A percentile compares a stretch with the other conserved stretches of the same genome.
phyloP scores from a whole-genome alignment of 2,113 vertebrate genomes.

The Asarcornis scutulata region DNA sequence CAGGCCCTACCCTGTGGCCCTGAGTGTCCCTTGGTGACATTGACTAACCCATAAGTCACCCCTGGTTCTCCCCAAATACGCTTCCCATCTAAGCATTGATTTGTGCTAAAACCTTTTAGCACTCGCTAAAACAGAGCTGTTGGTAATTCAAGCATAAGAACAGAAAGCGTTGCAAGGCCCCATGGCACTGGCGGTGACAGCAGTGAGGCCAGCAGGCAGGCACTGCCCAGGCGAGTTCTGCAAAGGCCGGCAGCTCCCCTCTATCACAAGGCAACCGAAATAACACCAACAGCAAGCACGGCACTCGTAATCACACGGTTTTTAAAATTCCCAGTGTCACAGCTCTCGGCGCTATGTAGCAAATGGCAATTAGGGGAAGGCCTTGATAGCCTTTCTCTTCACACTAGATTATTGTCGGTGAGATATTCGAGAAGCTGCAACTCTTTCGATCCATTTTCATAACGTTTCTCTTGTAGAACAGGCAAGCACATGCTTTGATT shows the following conservation, averaged over 20 bases:
- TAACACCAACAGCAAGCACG: not conserved
- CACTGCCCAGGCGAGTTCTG: fast-evolving
- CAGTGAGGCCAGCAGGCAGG: not conserved
- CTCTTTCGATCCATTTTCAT: not conserved
- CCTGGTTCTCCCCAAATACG: not conserved
- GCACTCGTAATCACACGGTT: not conserved
- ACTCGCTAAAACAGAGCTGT: not conserved
- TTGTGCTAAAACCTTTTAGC: not conserved
- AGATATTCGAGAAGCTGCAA: not conserved
- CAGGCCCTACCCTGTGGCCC: no score
- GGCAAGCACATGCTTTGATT: not conserved
- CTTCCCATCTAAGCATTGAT: not conserved
- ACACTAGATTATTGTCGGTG: not conserved
- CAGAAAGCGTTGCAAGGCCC: not conserved
- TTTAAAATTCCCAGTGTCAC: not conserved
- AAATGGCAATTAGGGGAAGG: not conserved
- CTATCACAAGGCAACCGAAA: fast-evolving
- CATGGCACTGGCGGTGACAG: not conserved
- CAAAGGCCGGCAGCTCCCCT: no score
- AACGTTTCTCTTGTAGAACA: not conserved
- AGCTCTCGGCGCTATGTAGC: not conserved
- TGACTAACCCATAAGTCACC: not conserved
- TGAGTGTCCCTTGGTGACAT: not conserved
- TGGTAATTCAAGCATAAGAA: not conserved
- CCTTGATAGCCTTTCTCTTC: not conserved